Conservation (phyloP, 2,888 invertebrate genomes). For the Penaeus monodon region DNA sequence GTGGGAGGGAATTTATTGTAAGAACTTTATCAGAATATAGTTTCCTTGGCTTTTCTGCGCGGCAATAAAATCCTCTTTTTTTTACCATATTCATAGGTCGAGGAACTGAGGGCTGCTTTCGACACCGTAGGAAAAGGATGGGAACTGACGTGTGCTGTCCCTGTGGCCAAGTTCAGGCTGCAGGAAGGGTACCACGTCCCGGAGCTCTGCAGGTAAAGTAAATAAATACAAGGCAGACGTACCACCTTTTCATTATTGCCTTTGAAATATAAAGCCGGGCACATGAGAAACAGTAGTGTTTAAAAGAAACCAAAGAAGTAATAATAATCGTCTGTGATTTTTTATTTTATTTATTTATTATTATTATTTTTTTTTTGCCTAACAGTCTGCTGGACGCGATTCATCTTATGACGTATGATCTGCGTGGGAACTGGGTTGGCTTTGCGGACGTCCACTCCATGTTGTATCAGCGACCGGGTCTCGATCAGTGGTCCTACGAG, state of each 20-base stretch:
- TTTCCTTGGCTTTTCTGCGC: too few relatives aligned
- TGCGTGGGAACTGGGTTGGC: constrained; percentile 71
- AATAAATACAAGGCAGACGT: neutral
- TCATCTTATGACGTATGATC: constrained; percentile 78
- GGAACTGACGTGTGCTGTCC: constrained; percentile 65
- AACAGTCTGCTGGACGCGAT: constrained; percentile 75
- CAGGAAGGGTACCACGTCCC: constrained; percentile 79
- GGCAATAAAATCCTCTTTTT: too few relatives aligned
- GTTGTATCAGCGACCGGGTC: constrained; percentile 74
- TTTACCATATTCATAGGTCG: constrained; percentile 69
- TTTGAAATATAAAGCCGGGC: neutral
- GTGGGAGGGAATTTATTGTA: too few relatives aligned
- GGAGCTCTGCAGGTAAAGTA: constrained; percentile 71
- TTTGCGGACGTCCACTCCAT: constrained; percentile 73
- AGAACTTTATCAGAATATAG: too few relatives aligned
- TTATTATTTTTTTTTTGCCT: too few relatives aligned
- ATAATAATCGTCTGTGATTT: too few relatives aligned
- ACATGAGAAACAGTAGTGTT: neutral
- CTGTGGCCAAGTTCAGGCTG: constrained; percentile 68
- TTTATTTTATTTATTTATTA: too few relatives aligned
- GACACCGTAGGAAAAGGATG: constrained; percentile 55
- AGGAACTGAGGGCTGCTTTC: constrained; percentile 69
- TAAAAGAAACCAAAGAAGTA: too few relatives aligned
- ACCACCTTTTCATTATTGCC: too few relatives aligned
- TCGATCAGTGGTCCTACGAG: constrained; percentile 68